Base-by-base conservation (phyloP, 1,140 invertebrate genomes). In the Drosophila ercepeae region DNA sequence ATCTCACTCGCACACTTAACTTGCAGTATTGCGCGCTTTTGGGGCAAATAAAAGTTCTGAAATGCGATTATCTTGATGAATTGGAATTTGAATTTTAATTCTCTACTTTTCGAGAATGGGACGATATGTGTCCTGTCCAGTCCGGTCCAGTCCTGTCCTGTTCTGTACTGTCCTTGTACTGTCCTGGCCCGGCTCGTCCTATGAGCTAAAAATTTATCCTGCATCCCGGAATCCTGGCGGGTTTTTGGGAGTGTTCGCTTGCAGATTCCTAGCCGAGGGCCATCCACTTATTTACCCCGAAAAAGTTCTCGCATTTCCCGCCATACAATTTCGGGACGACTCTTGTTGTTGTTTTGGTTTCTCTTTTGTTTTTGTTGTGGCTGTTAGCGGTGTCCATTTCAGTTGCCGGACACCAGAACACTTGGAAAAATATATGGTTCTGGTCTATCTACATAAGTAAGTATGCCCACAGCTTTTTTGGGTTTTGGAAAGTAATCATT, bases 21-120 rank as follows among this genome's bases (percentile, higher is more conserved):
- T 32, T 32, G 9, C 27, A 27, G 27, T 27, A 27, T 27, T 7
- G 27, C 27, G 27, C 27, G 29, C 29, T 81, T 75, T 52, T 67
- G 23, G 63, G 64, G 77, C 78, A 88, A 88, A 88, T 83, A 88
- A 89, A 84, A 89, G 83, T 89, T 89, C 75, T 89, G 83, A 89
- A 88, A 88, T 88, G 83, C 83, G 83, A 88, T 88, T 88, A 88
- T 88, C 83, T 89, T 88, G 83, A 88, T 88, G 83, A 88, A 88
- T 88, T 88, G 83, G 82, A 88, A 88, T 88, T 88, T 88, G 70
- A 88, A 88, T 88, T 88, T 88, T 88, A 88, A 88, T 88, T 88
- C 77, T 88, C 68, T 78, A 73, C 74, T 78, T 60, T 73, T 59
- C 7, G 5, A 6, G 76, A 7, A 23, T 13, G 14, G 25, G 14